Evolutionary conservation across 2,797 vertebrate species (phyloP).

Genomic region (Danio albolineatus): DNA sequence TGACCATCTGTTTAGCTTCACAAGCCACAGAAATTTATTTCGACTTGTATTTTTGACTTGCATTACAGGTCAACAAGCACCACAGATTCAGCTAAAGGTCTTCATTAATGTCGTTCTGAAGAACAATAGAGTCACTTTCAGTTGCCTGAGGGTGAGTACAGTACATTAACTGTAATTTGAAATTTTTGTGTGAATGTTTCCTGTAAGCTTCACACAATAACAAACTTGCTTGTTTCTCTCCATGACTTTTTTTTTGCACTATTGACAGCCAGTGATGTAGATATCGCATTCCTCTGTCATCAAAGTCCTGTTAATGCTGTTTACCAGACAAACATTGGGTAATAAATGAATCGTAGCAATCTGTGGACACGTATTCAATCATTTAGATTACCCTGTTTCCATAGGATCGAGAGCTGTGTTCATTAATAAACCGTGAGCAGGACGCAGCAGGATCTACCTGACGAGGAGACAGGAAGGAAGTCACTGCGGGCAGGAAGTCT

Average conservation of each 20-base stretch:
- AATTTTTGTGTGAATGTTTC: too few species aligned
- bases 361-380: constrained; percentile 64
- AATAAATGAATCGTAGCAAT: constrained; percentile 63
- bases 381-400: constrained; percentile 64
- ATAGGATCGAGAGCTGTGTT: constrained; percentile 49
- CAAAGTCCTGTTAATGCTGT: constrained; percentile 38
- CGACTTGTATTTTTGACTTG: too few species aligned
- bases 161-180: too few species aligned
- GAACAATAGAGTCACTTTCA: too few species aligned
- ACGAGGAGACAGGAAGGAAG: constrained; percentile 54
- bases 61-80: too few species aligned
- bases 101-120: too few species aligned
- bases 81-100: too few species aligned
- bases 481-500: constrained; percentile 34
- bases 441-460: constrained; percentile 43
- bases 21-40: too few species aligned
- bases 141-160: too few species aligned
- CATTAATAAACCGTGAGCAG: constrained; percentile 58
- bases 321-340: constrained; percentile 58
- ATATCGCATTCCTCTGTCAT: constrained; percentile 28
- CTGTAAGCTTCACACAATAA: background rate
- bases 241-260: background rate
- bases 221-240: background rate
- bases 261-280: constrained; percentile 23
- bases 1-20: too few species aligned